Conservation (phyloP, 1,140 invertebrate genomes). For the Meloidogyne floridensis region DNA sequence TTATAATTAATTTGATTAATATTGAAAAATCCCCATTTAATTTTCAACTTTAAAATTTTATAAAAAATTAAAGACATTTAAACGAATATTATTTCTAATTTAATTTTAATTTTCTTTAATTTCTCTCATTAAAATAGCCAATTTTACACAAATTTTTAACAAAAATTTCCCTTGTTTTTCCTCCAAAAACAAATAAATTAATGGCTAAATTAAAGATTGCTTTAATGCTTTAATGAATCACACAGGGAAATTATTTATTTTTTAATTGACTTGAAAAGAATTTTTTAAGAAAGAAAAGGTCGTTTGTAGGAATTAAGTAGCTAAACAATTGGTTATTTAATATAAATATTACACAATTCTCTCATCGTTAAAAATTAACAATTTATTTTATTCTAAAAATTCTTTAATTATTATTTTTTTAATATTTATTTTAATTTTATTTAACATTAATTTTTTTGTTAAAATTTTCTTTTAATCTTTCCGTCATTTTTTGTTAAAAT, state of each 20-base stretch:
- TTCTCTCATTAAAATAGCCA: not conserved
- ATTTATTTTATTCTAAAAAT: too few relatives aligned
- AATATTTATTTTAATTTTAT: too few relatives aligned
- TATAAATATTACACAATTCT: not conserved
- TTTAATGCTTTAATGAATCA: constrained; percentile 1
- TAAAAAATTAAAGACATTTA: too few relatives aligned
- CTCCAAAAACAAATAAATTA: not conserved
- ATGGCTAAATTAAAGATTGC: not conserved
- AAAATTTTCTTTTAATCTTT: not conserved
- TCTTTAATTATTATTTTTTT: too few relatives aligned
- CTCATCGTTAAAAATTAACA: not conserved
- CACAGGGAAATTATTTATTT: not conserved
- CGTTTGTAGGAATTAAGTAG: not conserved
- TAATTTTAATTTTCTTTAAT: too few relatives aligned
- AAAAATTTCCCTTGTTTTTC: not conserved
- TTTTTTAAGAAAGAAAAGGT: not conserved
- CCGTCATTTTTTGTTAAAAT: not conserved
- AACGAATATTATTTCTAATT: too few relatives aligned
- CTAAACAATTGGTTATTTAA: not conserved
- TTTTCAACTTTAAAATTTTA: too few relatives aligned
- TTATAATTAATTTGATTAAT: too few relatives aligned
- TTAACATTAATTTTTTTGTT: too few relatives aligned
- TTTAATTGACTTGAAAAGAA: constrained; percentile 6
- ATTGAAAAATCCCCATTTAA: too few relatives aligned
- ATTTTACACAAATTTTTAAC: not conserved